Evolutionary conservation across 2,113 vertebrate genomes (phyloP), one percentile per base, ranked within the genome.

Genomic region (Ornithorhynchus anatinus): DNA sequence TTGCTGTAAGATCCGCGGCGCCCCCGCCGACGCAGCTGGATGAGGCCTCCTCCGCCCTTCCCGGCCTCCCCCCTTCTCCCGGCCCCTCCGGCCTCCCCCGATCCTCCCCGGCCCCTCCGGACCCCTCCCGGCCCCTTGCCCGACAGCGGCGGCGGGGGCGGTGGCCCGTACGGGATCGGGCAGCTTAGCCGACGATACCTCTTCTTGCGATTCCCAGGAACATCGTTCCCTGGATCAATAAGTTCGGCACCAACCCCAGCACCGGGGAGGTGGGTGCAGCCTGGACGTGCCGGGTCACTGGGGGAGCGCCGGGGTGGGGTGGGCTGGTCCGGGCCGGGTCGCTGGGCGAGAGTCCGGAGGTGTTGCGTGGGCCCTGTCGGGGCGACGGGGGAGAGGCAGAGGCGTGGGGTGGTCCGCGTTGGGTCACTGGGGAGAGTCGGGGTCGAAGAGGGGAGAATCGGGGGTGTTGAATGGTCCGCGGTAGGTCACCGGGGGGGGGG

Each of bases 191-290:
- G 4, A 20, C 17, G 6, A 19, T 35, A 0, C 5, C 29, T 72
- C 31, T 44, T 32, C 33, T 76, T 17, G 77, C 3, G 67, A n/a
- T 57, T 71, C 31, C 47, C 74, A 99, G 98, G 91, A 99, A 95
- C 86, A 99, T 99, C 19, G 82, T 98, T 65, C 97, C 97, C 1
- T 99, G 98, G 98, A 95, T 99, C 80, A 99, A 99, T 94, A 99
- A 95, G 78, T 99, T 92, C 0, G 96, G 97, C 10, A 99, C 96
- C 15, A 96, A 98, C 66, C 98, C 98, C 6, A 95, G 91, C 89
- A 94, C 93, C 0, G 98, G 98, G 88, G 96, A 98, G 93, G 98
- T 98, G 80, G 84, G 94, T 80, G 53, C 6, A 3, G 16, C 5
- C 36, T 2, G 32, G 25, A 37, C 36, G 27, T 25, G 12, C 40